These are phyloP conservation scores for Hydrozoanthus tunicans DNA, from an alignment of 64 coral and sea anemone species.

Conservation along the genomic window DNA sequence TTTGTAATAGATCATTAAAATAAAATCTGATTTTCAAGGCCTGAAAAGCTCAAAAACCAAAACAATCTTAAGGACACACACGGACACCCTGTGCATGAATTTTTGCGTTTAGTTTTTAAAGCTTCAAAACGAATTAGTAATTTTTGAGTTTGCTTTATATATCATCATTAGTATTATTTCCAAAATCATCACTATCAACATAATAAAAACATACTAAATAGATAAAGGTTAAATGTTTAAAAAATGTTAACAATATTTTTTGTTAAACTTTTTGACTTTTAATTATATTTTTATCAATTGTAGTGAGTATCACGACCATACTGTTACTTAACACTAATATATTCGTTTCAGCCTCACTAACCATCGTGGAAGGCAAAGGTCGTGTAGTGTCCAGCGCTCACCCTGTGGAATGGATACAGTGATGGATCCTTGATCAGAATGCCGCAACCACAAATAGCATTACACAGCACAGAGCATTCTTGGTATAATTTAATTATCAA, in stretches of 20 bases:
- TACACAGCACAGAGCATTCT: not conserved
- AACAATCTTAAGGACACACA: too few species aligned
- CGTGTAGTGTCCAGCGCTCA: conserved; percentile 98
- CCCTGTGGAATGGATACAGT: conserved; percentile 53
- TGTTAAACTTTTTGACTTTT: too few species aligned
- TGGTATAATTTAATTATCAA: not conserved
- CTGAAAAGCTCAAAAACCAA: too few species aligned
- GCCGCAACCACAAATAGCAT: not conserved
- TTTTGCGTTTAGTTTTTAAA: too few species aligned
- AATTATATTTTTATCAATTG: too few species aligned
- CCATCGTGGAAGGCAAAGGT: conserved; percentile 96
- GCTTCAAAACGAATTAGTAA: not conserved
- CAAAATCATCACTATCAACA: not conserved
- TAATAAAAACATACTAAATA: not conserved
- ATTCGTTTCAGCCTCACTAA: conserved; percentile 31
- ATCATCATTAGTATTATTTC: not conserved
- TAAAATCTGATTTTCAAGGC: too few species aligned
- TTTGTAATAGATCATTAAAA: too few species aligned
- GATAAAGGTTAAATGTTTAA: too few species aligned
- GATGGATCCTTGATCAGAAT: not conserved
- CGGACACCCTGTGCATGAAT: too few species aligned
- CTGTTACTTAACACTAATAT: not conserved
- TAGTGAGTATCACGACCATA: not conserved
- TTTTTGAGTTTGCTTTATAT: not conserved
- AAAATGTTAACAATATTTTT: too few species aligned